Evolutionary conservation across 2,888 invertebrate species (phyloP), one percentile per base, ranked within the genome.

Genomic region (Schrankia costaestrigalis): DNA sequence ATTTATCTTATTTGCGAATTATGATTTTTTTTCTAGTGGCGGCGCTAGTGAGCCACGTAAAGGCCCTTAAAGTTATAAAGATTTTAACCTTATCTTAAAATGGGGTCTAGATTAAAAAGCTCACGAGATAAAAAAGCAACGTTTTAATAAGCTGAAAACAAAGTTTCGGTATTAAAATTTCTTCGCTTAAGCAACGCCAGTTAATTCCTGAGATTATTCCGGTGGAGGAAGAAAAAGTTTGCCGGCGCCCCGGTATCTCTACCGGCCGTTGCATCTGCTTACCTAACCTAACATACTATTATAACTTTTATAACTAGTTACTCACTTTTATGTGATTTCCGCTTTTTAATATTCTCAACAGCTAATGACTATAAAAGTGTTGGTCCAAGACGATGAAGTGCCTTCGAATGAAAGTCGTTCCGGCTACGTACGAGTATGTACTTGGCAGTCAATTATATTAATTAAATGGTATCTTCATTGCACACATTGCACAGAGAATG

Each of bases 131-230:
- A 61, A 63, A 52, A 46, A 55, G 42, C 44, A 46, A 45, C 49
- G 48, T 63, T 68, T 66, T 68, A 69, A 68, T 70, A 71, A 70
- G 62, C 63, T 64, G 53, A 57, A 66, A 64, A 61, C 56, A 65
- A 74, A 71, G 65, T 71, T 70, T 61, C 30, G 46, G 59, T 63
- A 65, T 66, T 69, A 61, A 69, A 72, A 63, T 62, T 71, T 64
- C 62, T 59, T 56, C 58, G 55, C 56, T 51, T 51, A 52, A 63
- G 56, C 56, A 63, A 60, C 58, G 57, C 56, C 53, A 62, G 71
- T 69, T 71, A 67, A 72, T 69, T 64, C 56, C 52, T 55, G 42
- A 67, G 71, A 71, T 70, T 71, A 67, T 66, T 51, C 56, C 50
- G 55, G 45, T 47, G 45, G 45, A 35, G 35, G 46, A 61, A 64